Evolutionary conservation across 2,888 invertebrate species (phyloP), one percentile per base, ranked within the genome.

Genomic region (Helicoverpa assulta): DNA sequence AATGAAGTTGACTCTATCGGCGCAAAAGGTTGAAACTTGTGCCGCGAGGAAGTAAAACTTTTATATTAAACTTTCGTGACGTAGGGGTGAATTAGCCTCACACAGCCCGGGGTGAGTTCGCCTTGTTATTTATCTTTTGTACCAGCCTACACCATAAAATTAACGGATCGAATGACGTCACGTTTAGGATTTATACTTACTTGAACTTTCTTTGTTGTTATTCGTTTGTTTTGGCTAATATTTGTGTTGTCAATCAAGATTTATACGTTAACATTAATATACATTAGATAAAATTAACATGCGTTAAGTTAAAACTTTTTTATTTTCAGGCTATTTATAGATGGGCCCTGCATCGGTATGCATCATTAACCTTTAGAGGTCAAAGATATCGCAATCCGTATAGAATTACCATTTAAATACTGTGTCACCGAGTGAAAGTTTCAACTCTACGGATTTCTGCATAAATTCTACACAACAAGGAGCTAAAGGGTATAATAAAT

Each of bases 41-140:
- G 57, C 60, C 70, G 40, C 71, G 67, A 68, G 66, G 64, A 64
- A 74, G 58, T 79, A 65, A 66, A 89, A 86, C 86, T 86, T 88
- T 86, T 84, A 79, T 86, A 83, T 84, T 83, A 85, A 84, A 68
- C 62, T 82, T 76, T 64, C 52, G 52, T 67, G 72, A 71, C 74
- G 69, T 72, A 65, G 56, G 61, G 58, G 54, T 67, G 69, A 60
- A 72, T 70, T 77, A 73, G 52, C 52, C 52, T 53, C 61, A 40
- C 72, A 67, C 56, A 55, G 58, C 55, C 51, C 43, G 55, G 18
- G 43, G 59, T 21, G 47, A 64, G 55, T 76, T 76, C 70, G 66
- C 47, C 26, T 47, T 66, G 18, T 16, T 77, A 33, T 67, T 60
- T 67, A 61, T 57, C 47, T 70, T 76, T 59, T 59, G 37, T 58